These are phyloP conservation scores for Dicroscelio sp. DNA, from an alignment of 2,888 invertebrate genomes.

Conservation along the genomic window DNA sequence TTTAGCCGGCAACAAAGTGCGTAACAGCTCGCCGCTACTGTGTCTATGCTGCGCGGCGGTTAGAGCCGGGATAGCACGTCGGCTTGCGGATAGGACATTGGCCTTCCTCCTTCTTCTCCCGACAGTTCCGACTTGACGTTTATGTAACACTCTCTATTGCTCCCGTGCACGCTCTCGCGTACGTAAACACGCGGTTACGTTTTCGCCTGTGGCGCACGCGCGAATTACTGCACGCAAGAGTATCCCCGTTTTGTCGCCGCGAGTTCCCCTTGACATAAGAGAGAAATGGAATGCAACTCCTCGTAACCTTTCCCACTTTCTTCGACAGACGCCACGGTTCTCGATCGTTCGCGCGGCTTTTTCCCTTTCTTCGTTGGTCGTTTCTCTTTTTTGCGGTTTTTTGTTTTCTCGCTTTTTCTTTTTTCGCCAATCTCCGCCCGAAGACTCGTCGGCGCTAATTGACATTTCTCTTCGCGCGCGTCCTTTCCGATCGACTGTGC, in stretches of 20 bases:
- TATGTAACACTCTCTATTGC: constrained; percentile 77
- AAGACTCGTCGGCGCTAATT: constrained; percentile 28
- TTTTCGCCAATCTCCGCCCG: background rate
- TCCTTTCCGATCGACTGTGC: constrained; percentile 45
- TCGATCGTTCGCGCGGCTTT: background rate
- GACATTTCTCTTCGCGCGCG: constrained; percentile 55
- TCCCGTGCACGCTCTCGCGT: constrained; percentile 61
- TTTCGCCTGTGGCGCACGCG: constrained; percentile 76
- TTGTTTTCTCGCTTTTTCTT: constrained; percentile 8
- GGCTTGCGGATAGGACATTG: constrained; percentile 71
- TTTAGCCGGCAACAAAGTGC: constrained; percentile 44
- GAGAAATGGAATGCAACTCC: constrained; percentile 74
- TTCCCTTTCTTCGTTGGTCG: no score
- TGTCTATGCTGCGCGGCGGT: background rate
- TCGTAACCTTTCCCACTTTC: constrained; percentile 76
- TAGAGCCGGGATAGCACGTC: constrained; percentile 30
- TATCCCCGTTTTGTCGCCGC: constrained; percentile 52
- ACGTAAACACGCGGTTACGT: constrained; percentile 74
- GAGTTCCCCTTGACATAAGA: constrained; percentile 78
- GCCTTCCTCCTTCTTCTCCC: constrained; percentile 71
- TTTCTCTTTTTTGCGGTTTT: background rate
- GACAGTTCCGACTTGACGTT: constrained; percentile 75
- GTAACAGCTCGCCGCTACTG: constrained; percentile 35
- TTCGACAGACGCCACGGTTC: no score
- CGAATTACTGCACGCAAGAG: constrained; percentile 66